Base-by-base conservation (phyloP, 2,797 vertebrate genomes). In the Silurus aristotelis region DNA sequence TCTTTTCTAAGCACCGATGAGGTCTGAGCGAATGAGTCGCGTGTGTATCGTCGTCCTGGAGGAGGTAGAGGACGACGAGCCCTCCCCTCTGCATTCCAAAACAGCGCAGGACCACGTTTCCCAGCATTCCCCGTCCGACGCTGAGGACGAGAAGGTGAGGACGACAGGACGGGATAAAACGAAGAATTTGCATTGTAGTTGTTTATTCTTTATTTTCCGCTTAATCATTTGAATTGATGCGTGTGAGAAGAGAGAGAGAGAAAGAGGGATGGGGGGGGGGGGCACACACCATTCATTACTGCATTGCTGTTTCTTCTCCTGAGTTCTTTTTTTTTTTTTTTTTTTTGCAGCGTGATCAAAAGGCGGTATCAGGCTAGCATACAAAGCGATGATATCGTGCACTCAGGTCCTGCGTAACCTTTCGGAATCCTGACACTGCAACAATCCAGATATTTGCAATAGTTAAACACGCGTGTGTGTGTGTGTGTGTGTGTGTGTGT, bases 41-140 rank as follows among this genome's bases (percentile, higher is more conserved):
- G 98, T 99, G 93, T 99, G 98, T 95, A 99, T 99, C 92, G 98
- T 99, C 94, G 98, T 99, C 94, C 95, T 99, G 95, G 97, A 99
- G 96, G 98, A 99, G 96, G 97, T 96, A 92, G 98, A 99, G 94
- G 98, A 99, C 93, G 98, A 99, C 89, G 98, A 99, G 90, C 94
- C 94, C 92, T 96, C 96, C 91, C 93, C 94, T 85, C 96, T 95
- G 93, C 90, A 92, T 95, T 94, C 96, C 92, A 96, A 94, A 90
- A 91, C 94, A 86, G 90, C 92, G 93, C 94, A 93, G 91, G 94
- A 96, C 93, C 94, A 89, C 89, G 86, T 92, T 86, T 90, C 89
- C 90, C 92, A 92, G 83, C 91, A 86, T 92, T 91, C 93, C 31
- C 70, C 83, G 89, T 79, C 90, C 0, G 86, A 84, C 5, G 6